Evolutionary conservation across 2,888 invertebrate genomes (phyloP), one percentile per base, ranked within the genome.

Genomic region (Phyllotreta striolata): DNA sequence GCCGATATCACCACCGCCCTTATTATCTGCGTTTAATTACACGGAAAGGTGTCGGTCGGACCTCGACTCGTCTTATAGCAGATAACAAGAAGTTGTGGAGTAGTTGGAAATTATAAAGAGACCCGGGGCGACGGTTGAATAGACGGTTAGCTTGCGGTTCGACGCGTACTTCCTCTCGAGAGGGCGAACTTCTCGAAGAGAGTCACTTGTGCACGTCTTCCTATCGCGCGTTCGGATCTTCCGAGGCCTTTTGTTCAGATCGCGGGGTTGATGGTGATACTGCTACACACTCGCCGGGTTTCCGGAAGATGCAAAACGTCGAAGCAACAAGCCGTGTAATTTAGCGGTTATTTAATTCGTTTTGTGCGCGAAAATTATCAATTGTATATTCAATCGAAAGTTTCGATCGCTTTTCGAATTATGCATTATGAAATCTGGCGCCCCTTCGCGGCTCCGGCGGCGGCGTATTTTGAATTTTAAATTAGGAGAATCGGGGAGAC

Each of bases 391-490:
- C 10, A 44, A 44, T 44, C 24, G 24, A 24, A 24, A 4, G 24
- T 24, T 4, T 41, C 41, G 9, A 41, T 10, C 41, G n/a, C 41
- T n/a, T n/a, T n/a, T n/a, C n/a, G 51, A 3, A 5, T 6, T 3
- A 55, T 14, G 34, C 41, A 38, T 40, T 38, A 37, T 44, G 12
- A 58, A 49, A 49, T 57, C 39, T 57, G 44, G n/a, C 40, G 40
- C 34, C 47, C 47, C 40, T 12, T 40, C 24, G 7, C n/a, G 40
- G 47, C 34, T 40, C 40, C 14, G 40, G 35, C 35, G 43, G 74
- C 71, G 68, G 64, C 72, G 70, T 74, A 74, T 73, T 77, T 77
- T 77, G 76, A 76, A 77, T 76, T 77, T 77, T 77, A 77, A 77
- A 77, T 77, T 74, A 74, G 71, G 55, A 1, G 24, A 49, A 55